Conservation (phyloP, 2,113 vertebrate genomes). For the Xyrauchen texanus region DNA sequence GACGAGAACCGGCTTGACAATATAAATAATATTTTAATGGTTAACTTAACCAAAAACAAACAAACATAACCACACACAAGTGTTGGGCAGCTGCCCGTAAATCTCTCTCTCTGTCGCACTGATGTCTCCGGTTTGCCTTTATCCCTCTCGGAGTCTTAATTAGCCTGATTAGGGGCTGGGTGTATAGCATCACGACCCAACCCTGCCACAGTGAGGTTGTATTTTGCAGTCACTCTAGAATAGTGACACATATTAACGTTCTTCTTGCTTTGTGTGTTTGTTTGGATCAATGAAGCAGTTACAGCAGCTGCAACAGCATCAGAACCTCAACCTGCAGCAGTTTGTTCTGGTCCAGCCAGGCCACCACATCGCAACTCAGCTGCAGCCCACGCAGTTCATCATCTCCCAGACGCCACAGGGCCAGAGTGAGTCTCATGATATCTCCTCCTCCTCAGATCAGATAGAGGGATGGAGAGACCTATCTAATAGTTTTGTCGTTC, state of each 20-base stretch:
- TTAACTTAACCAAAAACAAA: no score
- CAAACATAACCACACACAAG: no score
- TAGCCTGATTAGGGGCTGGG: no score
- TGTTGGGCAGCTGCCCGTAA: no score
- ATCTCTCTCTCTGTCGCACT: no score
- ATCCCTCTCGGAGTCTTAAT: no score
- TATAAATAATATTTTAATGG: no score
- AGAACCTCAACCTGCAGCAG: slow-evolving; percentile 95
- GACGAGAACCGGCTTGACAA: no score
- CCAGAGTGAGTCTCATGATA: slow-evolving; percentile 79
- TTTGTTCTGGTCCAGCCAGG: slow-evolving; percentile 96
- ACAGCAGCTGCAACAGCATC: slow-evolving; percentile 90
- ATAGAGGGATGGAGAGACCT: no score
- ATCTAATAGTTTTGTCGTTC: background rate
- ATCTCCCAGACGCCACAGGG: slow-evolving; percentile 96
- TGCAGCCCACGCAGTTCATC: slow-evolving; percentile 96
- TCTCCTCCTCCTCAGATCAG: background rate
- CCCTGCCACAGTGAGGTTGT: no score
- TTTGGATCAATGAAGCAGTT: slow-evolving; percentile 71
- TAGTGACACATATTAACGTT: background rate
- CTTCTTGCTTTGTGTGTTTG: background rate
- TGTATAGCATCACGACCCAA: no score
- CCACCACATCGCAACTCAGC: slow-evolving; percentile 83
- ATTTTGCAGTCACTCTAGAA: background rate
- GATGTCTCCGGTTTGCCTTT: no score